Evolutionary conservation across 1,140 invertebrate species (phyloP), one percentile per base, ranked within the genome.

Genomic region (Drosophila azteca): DNA sequence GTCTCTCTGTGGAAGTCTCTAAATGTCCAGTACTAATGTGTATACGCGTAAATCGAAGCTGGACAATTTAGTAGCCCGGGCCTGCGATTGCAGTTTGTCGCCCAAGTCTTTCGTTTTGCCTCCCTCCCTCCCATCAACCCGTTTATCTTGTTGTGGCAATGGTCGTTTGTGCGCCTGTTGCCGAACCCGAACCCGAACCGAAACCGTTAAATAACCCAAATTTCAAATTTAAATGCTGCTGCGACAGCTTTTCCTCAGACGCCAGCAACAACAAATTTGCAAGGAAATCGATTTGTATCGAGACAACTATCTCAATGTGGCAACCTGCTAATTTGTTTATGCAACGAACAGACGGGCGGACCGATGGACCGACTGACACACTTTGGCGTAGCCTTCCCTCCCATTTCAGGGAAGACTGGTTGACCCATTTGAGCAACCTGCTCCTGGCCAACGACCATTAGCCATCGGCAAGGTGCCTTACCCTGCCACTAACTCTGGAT

Each of bases 171-270:
- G 65, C 35, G 41, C 57, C 44, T 48, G 59, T 44, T 65, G 71
- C 44, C 73, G 70, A 73, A 66, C 31, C 31, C 73, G 70, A 73
- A 66, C 31, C 31, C 31, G 31, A 31, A 3, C 9, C 31, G 8
- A 39, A 13, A 13, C 90, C 90, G 90, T 91, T 91, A 91, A 90
- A 81, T 91, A 91, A 91, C 90, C 90, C 78, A 72, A 72, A 82
- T 91, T 90, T 79, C 51, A 61, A 75, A 60, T 71, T 70, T 59
- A 82, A 87, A 65, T 63, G 66, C 48, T 67, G 54, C 50, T 75
- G 54, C 62, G 63, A 75, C 72, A 75, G 63, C 71, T 77, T 78
- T 64, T 77, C 74, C 75, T 75, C 71, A 60, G 44, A 26, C 3
- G 24, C 4, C 24, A 26, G 4, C 35, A 22, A 55, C 26, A 66